phyloP scores from a whole-genome alignment of 2,888 invertebrate genomes.

The Pasiphila rectangulata region DNA sequence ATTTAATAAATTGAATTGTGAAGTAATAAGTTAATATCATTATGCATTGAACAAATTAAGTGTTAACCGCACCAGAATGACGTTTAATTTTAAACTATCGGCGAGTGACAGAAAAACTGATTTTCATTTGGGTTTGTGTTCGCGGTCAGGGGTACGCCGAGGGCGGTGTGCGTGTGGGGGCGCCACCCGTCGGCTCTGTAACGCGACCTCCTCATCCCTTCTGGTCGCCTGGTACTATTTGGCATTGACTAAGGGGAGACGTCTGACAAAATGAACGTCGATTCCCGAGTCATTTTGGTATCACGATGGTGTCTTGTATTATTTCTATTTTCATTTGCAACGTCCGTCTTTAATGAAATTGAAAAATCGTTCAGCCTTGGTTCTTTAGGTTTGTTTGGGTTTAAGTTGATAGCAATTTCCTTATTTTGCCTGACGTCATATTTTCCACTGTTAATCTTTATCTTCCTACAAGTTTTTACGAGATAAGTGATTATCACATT shows the following conservation, averaged over 20 bases:
- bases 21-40: slow-evolving; percentile 60
- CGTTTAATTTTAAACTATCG: slow-evolving; percentile 77
- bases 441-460: too few species aligned
- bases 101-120: slow-evolving; percentile 69
- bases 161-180: slow-evolving; percentile 30
- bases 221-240: slow-evolving; percentile 72
- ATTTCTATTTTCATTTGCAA: slow-evolving; percentile 9
- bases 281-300: slow-evolving; percentile 31
- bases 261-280: slow-evolving; percentile 51
- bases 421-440: not conserved
- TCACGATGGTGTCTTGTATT: slow-evolving; percentile 16
- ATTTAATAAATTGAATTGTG: slow-evolving; percentile 74
- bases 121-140: slow-evolving; percentile 58
- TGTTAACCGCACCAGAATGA: slow-evolving; percentile 75
- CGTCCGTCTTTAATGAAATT: slow-evolving; percentile 7
- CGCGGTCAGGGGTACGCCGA: slow-evolving; percentile 48
- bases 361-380: not conserved
- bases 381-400: too few species aligned
- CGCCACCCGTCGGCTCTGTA: slow-evolving; percentile 43
- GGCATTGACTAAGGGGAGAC: slow-evolving; percentile 76
- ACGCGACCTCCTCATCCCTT: slow-evolving; percentile 47
- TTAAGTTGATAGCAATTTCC: not conserved
- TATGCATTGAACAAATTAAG: slow-evolving; percentile 73
- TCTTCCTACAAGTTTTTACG: too few species aligned
- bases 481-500: too few species aligned